phyloP scores from a whole-genome alignment of 2,797 vertebrate genomes.

The Monodelphis domestica region DNA sequence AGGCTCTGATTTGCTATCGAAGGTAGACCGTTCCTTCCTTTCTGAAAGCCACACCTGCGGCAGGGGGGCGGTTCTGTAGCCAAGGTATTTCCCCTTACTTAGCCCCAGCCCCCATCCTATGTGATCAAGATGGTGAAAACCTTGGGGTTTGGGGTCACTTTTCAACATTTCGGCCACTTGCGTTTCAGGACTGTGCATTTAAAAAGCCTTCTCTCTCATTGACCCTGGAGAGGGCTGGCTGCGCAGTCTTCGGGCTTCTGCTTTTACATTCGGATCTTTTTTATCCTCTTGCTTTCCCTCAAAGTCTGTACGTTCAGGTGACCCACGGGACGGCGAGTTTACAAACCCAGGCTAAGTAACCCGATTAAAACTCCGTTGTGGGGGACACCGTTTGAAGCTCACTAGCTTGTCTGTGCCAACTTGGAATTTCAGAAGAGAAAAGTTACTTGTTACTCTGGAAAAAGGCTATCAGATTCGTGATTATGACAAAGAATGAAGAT shows the following conservation, averaged over 20 bases:
- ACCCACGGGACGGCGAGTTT: no score
- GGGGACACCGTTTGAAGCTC: not conserved
- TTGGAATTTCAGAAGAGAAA: not conserved
- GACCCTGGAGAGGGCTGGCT: not conserved
- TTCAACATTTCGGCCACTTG: not conserved
- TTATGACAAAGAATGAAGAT: not conserved
- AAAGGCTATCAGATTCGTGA: no score
- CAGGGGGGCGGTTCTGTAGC: not conserved
- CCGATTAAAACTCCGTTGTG: not conserved
- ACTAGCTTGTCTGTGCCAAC: not conserved
- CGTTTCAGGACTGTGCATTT: not conserved
- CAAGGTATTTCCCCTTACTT: not conserved
- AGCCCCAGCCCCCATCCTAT: not conserved
- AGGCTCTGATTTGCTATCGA: rapidly evolving
- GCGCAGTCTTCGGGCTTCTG: not conserved
- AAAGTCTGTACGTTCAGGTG: no score
- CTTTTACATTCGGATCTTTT: not conserved
- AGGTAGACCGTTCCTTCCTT: not conserved
- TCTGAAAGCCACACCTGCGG: not conserved
- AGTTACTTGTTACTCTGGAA: not conserved
- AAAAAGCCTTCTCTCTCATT: no score
- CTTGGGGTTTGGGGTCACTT: not conserved
- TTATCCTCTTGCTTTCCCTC: not conserved
- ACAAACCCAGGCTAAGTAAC: not conserved
- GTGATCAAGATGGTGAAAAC: not conserved